Evolutionary conservation across 2,797 vertebrate genomes (phyloP).

Genomic region (Sebastes dallii): DNA sequence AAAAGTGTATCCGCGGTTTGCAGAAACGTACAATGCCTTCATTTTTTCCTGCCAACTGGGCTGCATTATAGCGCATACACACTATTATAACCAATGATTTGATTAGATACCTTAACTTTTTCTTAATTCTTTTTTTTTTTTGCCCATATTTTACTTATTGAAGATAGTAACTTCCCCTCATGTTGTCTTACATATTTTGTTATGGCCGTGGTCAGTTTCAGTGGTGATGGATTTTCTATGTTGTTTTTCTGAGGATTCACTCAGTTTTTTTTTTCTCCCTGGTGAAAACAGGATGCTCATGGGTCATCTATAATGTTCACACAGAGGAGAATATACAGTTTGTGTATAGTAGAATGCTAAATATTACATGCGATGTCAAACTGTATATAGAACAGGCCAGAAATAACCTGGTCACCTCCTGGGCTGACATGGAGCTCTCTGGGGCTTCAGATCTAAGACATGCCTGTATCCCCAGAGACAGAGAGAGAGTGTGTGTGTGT

Average conservation of each 20-base stretch:
- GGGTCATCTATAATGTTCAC: neutral
- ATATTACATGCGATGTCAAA: slow-evolving; percentile 36
- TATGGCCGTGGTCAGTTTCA: neutral
- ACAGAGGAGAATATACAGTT: neutral
- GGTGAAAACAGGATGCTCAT: neutral
- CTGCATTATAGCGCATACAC: no score
- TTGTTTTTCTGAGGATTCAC: neutral
- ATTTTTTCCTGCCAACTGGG: no score
- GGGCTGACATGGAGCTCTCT: slow-evolving; percentile 27
- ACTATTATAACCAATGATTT: neutral
- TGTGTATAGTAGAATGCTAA: slow-evolving; percentile 1
- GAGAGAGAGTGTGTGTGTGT: neutral
- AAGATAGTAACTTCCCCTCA: no score
- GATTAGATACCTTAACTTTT: neutral
- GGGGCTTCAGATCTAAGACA: slow-evolving; percentile 10
- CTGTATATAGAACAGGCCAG: slow-evolving; percentile 8
- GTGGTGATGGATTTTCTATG: neutral
- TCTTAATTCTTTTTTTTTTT: neutral
- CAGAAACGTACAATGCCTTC: no score
- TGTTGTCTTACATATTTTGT: neutral
- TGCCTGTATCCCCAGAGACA: neutral
- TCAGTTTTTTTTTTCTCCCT: neutral
- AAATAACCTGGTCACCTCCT: slow-evolving; percentile 32
- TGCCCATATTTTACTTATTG: neutral
- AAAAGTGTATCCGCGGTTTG: no score